Base-by-base conservation (phyloP, 2,888 invertebrate species). In the Nemoura dubitans region DNA sequence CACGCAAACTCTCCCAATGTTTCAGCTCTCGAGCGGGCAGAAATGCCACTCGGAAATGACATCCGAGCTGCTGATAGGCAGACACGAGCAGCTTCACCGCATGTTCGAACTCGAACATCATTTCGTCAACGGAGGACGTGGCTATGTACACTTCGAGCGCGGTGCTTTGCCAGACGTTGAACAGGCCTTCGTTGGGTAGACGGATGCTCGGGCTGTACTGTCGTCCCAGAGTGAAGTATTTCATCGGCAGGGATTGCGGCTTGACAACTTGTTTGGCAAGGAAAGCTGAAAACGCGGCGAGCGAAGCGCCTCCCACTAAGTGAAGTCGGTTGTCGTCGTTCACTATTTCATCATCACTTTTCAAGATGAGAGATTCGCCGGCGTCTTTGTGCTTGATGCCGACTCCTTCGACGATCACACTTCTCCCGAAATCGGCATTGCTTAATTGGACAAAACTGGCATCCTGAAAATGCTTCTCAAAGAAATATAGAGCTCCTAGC, bases 361-460 rank as follows among this genome's bases (percentile, higher is more conserved):
- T 92, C 76, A 96, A 90, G 86, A 95, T 93, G 89, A 95, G 95
- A 14, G 93, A 92, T n/a, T 91, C 90, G 59, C 92, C 89, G 0
- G 93, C 91, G 89, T 94, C 92, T 0, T 93, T 92, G 78, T 94
- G 94, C 89, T 94, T 92, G 43, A 92, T 90, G 0, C 95, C 95
- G 89, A 95, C 94, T 83, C 96, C 97, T 92, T 97, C 97, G 6
- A 96, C 92, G 2, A 97, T 92, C 0, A 96, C 91, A 90, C 95
- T 96, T 86, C 95, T 94, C 5, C 94, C 93, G 92, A 97, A 97
- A 91, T 97, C 97, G 0, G 96, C 93, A 91, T 96, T 96, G 0
- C 95, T 94, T 89, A 96, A 94, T 89, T 94, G 94, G 0, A 93
- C 90, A 90, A 94, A 96, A n/a, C 93, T 91, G 16, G 91, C 91